These are phyloP conservation scores for Periparus ater DNA, from an alignment of 2,797 vertebrate genomes.

Conservation along the genomic window DNA sequence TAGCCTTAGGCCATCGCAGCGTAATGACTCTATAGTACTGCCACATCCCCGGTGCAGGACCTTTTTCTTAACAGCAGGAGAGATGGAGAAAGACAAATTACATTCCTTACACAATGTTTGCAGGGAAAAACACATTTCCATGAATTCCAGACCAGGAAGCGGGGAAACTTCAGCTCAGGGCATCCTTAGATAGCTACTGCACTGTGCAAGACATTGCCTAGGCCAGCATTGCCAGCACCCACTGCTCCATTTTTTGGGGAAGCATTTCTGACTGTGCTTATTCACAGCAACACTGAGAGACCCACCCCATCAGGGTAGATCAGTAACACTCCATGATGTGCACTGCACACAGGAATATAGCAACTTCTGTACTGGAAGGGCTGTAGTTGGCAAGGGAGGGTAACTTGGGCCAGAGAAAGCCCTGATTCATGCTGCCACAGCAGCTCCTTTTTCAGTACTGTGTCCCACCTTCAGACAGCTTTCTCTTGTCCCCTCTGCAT, in stretches of 20 bases:
- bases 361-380: not conserved
- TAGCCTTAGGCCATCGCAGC: not conserved
- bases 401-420: not conserved
- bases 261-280: not conserved
- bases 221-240: not conserved
- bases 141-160: not conserved
- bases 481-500: not conserved
- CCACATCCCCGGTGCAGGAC: not conserved
- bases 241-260: not conserved
- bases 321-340: not conserved
- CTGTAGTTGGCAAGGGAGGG: not conserved
- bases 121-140: not conserved
- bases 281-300: not conserved
- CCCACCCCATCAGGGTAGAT: accelerated
- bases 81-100: not conserved
- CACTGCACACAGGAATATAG: not conserved
- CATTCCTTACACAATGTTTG: not conserved
- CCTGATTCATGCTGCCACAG: not conserved
- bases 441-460: not conserved
- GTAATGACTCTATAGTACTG: not conserved
- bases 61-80: not conserved
- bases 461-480: not conserved
- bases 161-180: not conserved
- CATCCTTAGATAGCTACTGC: not conserved
- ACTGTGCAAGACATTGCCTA: not conserved